Evolutionary conservation across 2,888 invertebrate genomes (phyloP), one percentile per base, ranked within the genome.

Genomic region (Gastrophysa polygoni): DNA sequence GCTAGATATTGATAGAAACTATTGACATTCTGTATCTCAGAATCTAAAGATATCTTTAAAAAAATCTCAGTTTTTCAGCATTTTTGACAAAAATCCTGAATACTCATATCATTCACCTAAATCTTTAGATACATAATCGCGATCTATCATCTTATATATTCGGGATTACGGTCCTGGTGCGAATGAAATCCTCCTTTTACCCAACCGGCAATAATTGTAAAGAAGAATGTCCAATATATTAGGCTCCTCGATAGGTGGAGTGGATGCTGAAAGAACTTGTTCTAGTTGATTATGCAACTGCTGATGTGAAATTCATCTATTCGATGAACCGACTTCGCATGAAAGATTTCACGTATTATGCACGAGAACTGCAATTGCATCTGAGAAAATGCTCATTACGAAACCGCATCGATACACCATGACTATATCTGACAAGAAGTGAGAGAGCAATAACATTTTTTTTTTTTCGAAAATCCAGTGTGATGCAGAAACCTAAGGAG

Each of bases 251-350:
- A 17, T 48, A 24, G 38, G 38, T 50, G 49, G 28, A 57, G 38
- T 50, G 49, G 28, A 57, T 34, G 49, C 24, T 18, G 50, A 24
- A 29, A 63, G 46, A 57, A 60, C 63, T 59, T 54, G 63, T 63
- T 63, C 57, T 44, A 48, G 43, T 57, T 60, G 52, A 63, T 60
- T 63, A 63, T 63, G 59, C 59, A 63, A 63, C 49, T 28, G 38
- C 24, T 49, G 38, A 14, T n/a, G n/a, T n/a, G n/a, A n/a, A n/a
- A n/a, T n/a, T 14, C 38, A 14, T 14, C 14, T 14, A 14, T n/a
- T 38, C 43, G 51, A 38, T 28, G 32, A 59, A 47, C 51, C 7
- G 21, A 28, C 50, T 56, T 63, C 59, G 59, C 63, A 59, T 63
- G 49, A 56, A 56, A 28, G 46, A 63, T 56, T 56, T 56, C 63